Percentiles rank a stretch among this genome's conserved stretches.
phyloP scores from a whole-genome alignment of 2,113 vertebrate genomes.

The Rhineura floridana region DNA sequence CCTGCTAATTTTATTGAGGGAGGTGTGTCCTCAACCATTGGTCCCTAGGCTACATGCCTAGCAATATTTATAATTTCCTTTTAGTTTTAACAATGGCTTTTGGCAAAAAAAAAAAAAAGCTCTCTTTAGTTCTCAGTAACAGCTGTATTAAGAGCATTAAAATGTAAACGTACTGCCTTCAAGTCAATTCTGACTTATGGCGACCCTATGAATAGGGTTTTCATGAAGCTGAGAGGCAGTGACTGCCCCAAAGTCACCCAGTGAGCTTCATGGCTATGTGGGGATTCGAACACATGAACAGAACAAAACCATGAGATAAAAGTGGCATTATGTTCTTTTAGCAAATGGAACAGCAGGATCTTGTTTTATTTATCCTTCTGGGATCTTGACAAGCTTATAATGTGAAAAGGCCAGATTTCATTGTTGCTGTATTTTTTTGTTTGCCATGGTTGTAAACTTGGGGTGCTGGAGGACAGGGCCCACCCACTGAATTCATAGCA shows the following conservation, averaged over 20 bases:
- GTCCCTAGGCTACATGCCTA: not conserved
- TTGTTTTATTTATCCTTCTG: slow-evolving; percentile 3
- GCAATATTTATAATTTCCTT: not conserved
- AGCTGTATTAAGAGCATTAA: slow-evolving; percentile 18
- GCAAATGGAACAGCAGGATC: not conserved
- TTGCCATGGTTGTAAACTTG: too few species aligned
- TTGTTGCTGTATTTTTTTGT: not conserved
- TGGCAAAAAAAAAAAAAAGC: slow-evolving; percentile 34
- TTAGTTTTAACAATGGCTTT: not conserved
- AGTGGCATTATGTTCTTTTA: not conserved
- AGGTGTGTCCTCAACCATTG: not conserved
- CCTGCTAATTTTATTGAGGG: not conserved
- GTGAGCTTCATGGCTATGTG: too few species aligned
- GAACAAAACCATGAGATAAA: slow-evolving; percentile 5
- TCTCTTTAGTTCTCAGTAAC: not conserved
- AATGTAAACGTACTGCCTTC: too few species aligned
- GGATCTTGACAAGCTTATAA: not conserved
- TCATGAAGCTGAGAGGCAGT: too few species aligned
- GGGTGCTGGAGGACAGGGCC: too few species aligned
- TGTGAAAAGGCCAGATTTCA: not conserved
- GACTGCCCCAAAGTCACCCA: too few species aligned
- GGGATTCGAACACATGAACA: too few species aligned
- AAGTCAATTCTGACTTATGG: too few species aligned
- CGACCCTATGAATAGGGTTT: too few species aligned
- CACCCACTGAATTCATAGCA: too few species aligned